Conservation (phyloP, 2,888 invertebrate species). For the Brachycybe producta region DNA sequence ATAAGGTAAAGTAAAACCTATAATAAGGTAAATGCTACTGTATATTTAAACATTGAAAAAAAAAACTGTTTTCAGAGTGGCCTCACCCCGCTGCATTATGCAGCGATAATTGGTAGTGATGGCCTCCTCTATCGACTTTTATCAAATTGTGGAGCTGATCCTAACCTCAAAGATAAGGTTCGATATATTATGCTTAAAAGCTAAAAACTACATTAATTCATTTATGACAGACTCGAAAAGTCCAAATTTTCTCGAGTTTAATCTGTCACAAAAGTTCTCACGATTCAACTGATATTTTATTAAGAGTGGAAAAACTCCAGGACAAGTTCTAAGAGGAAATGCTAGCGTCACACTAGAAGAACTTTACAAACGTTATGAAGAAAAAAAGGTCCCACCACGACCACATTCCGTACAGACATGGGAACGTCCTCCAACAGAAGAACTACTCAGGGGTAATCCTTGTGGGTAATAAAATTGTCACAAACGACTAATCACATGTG, state of each 20-base stretch:
- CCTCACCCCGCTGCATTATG: conserved; percentile 38
- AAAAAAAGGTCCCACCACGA: conserved; percentile 20
- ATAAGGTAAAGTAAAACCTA: conserved; percentile 31
- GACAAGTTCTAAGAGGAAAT: conserved; percentile 58
- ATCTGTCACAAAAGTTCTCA: not conserved
- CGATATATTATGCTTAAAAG: too few species aligned
- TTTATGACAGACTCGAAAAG: not conserved
- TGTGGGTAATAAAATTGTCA: not conserved
- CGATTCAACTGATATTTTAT: conserved; percentile 6
- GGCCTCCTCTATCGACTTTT: conserved; percentile 76
- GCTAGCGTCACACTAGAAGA: conserved; percentile 53
- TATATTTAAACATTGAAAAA: not conserved
- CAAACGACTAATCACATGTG: not conserved
- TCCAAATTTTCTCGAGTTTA: not conserved
- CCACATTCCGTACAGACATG: conserved; percentile 21
- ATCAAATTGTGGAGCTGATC: conserved; percentile 72
- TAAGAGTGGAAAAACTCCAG: conserved; percentile 63
- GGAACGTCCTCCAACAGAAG: conserved; percentile 21
- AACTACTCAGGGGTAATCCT: conserved; percentile 17
- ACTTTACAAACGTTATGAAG: conserved; percentile 36
- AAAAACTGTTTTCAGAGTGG: conserved; percentile 29
- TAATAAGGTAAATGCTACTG: not conserved
- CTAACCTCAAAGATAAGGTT: conserved; percentile 69
- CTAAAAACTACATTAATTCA: too few species aligned
- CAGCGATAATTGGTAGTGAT: conserved; percentile 48